Evolutionary conservation across 1,140 invertebrate species (phyloP).

Genomic region (Anastrepha obliqua): DNA sequence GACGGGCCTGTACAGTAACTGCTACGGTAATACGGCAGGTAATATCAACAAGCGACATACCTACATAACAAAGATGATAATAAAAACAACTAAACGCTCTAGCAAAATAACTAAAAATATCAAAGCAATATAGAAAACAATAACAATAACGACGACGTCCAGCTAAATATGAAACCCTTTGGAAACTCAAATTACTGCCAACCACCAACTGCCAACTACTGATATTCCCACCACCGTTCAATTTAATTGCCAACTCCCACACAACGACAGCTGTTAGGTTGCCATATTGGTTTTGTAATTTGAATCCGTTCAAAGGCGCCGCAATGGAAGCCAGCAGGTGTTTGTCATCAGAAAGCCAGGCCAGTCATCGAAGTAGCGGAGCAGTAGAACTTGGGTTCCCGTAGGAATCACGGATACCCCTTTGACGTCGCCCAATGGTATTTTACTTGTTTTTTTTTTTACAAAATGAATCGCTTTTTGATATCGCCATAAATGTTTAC

Average conservation of each 20-base stretch:
- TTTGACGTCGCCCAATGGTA: background rate
- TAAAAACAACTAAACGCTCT: background rate
- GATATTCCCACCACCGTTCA: background rate
- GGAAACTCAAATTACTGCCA: background rate
- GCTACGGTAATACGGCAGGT: background rate
- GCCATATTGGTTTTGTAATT: slow-evolving; percentile 5
- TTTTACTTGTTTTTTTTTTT: background rate
- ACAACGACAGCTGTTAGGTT: background rate
- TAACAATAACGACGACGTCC: slow-evolving; percentile 2
- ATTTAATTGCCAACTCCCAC: slow-evolving; percentile 39
- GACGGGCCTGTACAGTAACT: background rate
- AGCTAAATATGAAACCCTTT: slow-evolving; percentile 4
- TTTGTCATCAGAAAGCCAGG: background rate
- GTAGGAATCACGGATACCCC: background rate
- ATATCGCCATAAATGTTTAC: slow-evolving; percentile 44
- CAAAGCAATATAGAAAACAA: slow-evolving; percentile 37
- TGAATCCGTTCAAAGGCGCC: slow-evolving; percentile 26
- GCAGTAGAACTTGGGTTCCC: background rate
- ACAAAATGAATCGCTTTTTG: slow-evolving; percentile 25
- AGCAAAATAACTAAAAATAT: slow-evolving; percentile 3
- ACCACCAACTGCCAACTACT: background rate
- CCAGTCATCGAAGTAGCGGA: background rate
- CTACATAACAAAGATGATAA: background rate
- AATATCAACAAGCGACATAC: background rate
- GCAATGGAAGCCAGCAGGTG: background rate